A percentile compares a stretch with the other conserved stretches of the same genome.
Evolutionary conservation across 1,140 invertebrate genomes (phyloP).

Genomic region (Cherax quadricarinatus): DNA sequence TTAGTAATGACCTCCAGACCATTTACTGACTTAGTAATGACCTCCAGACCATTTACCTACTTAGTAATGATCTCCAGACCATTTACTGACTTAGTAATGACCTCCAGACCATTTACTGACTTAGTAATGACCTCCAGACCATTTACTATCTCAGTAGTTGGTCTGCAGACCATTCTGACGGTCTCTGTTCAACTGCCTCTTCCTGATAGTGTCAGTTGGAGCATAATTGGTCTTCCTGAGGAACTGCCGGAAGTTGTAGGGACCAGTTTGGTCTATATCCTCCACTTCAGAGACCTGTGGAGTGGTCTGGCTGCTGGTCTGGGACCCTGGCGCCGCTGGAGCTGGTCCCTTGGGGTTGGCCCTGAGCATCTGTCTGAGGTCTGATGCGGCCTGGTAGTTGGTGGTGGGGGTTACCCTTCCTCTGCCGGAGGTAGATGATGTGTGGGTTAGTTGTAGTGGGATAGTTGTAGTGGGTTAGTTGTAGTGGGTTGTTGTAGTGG

Average conservation of each 20-base stretch:
- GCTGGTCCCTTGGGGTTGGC: constrained; percentile 37
- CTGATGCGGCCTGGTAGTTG: constrained; percentile 73
- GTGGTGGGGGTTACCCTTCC: constrained; percentile 52
- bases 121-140: too few species aligned
- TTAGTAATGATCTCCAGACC: too few species aligned
- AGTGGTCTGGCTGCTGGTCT: not conserved
- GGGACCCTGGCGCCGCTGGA: not conserved
- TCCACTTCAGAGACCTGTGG: too few species aligned
- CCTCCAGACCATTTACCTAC: too few species aligned
- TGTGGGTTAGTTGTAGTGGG: too few species aligned
- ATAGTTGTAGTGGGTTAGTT: too few species aligned
- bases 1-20: too few species aligned
- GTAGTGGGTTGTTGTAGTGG: too few species aligned
- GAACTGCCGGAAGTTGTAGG: constrained; percentile 84
- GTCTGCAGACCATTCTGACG: constrained; percentile 52
- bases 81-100: too few species aligned
- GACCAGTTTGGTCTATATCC: constrained; percentile 80
- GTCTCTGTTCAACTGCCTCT: constrained; percentile 76
- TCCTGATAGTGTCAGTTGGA: constrained; percentile 85
- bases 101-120: too few species aligned
- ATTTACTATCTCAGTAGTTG: too few species aligned
- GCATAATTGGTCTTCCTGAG: constrained; percentile 83
- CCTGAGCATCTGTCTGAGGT: constrained; percentile 73
- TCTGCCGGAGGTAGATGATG: not conserved
- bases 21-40: too few species aligned